A percentile compares a stretch with the other conserved stretches of the same genome.
phyloP scores from a whole-genome alignment of 2,113 vertebrate species.

The Odontophorus gujanensis region DNA sequence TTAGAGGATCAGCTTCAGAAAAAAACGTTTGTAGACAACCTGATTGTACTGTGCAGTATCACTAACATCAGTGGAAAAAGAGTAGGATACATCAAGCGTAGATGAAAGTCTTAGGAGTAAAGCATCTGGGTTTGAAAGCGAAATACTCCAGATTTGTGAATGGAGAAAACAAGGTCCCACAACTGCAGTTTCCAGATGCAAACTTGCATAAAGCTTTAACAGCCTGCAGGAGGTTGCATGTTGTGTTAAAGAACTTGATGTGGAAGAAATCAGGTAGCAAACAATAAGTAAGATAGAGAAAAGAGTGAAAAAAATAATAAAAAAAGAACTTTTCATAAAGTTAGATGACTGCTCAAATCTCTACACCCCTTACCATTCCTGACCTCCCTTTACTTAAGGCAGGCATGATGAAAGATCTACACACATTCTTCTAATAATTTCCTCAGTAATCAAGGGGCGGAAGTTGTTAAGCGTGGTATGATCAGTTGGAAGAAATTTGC shows the following conservation, averaged over 20 bases:
- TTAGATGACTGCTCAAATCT: conserved; percentile 85
- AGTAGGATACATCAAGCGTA: not conserved
- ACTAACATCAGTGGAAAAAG: not conserved
- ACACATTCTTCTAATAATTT: conserved; percentile 91
- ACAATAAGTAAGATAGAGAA: conserved; percentile 80
- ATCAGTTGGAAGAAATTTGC: conserved; percentile 85
- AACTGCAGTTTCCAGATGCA: not conserved
- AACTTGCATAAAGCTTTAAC: not conserved
- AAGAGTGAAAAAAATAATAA: conserved; percentile 69
- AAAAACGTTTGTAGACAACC: not conserved
- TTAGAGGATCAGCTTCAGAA: not conserved
- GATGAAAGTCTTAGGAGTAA: not conserved
- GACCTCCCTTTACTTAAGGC: conserved; percentile 85
- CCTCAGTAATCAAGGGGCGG: conserved; percentile 89
- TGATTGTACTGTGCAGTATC: not conserved
- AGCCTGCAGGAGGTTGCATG: not conserved
- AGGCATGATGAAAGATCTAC: conserved; percentile 87
- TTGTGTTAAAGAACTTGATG: conserved; percentile 73
- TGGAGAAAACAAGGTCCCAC: not conserved
- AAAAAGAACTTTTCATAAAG: conserved; percentile 83
- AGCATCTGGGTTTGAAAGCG: not conserved
- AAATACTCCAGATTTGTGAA: not conserved
- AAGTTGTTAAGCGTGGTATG: conserved; percentile 85
- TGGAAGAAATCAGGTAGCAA: conserved; percentile 85
- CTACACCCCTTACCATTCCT: conserved; percentile 77